phyloP scores from a whole-genome alignment of 2,113 vertebrate species.

The Alces alces region DNA sequence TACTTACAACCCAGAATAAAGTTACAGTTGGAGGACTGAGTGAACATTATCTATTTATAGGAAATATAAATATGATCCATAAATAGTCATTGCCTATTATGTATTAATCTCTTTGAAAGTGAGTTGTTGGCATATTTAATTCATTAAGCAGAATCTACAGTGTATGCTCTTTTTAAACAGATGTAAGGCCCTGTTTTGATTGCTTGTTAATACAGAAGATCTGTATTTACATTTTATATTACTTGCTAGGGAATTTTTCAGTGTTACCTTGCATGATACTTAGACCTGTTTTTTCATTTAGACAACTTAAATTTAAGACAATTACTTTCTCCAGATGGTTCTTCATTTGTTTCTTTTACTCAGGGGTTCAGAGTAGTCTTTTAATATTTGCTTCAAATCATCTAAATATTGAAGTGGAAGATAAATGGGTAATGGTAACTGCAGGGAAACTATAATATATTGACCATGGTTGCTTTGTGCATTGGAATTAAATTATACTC shows the following conservation, averaged over 20 bases:
- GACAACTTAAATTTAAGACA: not conserved
- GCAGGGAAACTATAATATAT: not conserved
- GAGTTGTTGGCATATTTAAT: not conserved
- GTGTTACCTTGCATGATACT: not conserved
- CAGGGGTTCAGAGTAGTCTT: not conserved
- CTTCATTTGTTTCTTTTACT: not conserved
- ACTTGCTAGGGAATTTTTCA: not conserved
- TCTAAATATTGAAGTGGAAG: not conserved
- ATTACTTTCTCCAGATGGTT: not conserved
- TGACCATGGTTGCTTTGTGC: not conserved
- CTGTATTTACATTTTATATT: not conserved
- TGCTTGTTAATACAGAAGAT: not conserved
- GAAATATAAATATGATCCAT: not conserved
- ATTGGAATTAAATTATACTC: not conserved
- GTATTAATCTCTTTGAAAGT: not conserved
- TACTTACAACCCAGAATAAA: not conserved
- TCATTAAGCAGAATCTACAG: not conserved
- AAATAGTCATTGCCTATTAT: not conserved
- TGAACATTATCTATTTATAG: not conserved
- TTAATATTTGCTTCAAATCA: not conserved
- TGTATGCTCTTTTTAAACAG: not conserved
- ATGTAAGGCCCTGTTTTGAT: not conserved
- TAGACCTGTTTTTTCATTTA: not conserved
- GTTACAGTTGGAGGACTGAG: not conserved
- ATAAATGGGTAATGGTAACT: not conserved